Evolutionary conservation across 2,888 invertebrate genomes (phyloP).

Genomic region (Sphaerophoria taeniata): DNA sequence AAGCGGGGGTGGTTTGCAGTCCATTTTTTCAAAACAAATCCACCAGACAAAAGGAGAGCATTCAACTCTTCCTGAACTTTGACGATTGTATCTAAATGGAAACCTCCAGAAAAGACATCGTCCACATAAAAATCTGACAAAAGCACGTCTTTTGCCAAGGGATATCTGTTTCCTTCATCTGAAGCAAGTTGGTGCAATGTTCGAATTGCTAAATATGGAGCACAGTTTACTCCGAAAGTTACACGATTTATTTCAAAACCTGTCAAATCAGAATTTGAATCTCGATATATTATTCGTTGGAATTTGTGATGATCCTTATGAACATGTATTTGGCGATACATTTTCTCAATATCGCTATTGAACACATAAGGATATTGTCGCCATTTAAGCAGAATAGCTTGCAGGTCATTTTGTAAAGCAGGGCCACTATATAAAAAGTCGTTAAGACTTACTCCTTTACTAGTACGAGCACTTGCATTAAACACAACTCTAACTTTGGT

Average conservation of each 20-base stretch:
- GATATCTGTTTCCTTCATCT: slow-evolving; percentile 52
- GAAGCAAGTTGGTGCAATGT: slow-evolving; percentile 60
- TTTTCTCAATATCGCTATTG: slow-evolving; percentile 76
- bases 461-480: slow-evolving; percentile 47
- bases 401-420: slow-evolving; percentile 73
- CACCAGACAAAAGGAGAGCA: slow-evolving; percentile 10
- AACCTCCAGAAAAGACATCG: slow-evolving; percentile 44
- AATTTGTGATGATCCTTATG: slow-evolving; percentile 58
- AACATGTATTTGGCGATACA: slow-evolving; percentile 76
- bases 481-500: slow-evolving; percentile 43
- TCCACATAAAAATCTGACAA: slow-evolving; percentile 63
- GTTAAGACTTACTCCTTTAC: slow-evolving; percentile 69
- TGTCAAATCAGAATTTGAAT: slow-evolving; percentile 35
- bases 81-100: slow-evolving; percentile 1
- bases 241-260: slow-evolving; percentile 66
- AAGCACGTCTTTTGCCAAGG: slow-evolving; percentile 49
- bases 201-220: slow-evolving; percentile 65
- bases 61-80: slow-evolving; percentile 12
- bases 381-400: slow-evolving; percentile 32
- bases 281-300: slow-evolving; percentile 74
- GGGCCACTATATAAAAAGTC: slow-evolving; percentile 74
- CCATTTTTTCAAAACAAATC: slow-evolving; percentile 33
- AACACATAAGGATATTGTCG: slow-evolving; percentile 62
- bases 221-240: slow-evolving; percentile 64
- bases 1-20: slow-evolving; percentile 22